Base-by-base conservation (phyloP, 2,797 vertebrate genomes). In the Onychomys arenicola region DNA sequence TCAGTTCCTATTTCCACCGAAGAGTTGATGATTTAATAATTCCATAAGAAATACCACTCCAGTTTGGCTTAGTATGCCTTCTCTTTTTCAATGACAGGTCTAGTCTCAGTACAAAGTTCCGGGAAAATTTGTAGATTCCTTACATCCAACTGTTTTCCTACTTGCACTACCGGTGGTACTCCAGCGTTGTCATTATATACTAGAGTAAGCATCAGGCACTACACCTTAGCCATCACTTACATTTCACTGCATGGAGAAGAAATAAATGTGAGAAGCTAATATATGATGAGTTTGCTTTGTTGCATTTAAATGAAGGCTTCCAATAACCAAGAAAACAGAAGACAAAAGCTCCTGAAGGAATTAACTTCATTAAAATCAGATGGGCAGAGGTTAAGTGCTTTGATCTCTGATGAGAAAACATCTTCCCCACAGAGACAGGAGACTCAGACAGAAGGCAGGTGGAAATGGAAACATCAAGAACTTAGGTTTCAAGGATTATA, bases 1-100 rank as follows among this genome's bases (percentile, higher is more conserved):
- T 93, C 21, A 78, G n/a, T 97, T 97, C 97, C 43, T 61, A 82
- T 82, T 95, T 96, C 40, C 4, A 71, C 27, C 52, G n/a, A 81
- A 91, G 82, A 80, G 90, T 34, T 40, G 16, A 32, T 89, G 43
- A 34, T 80, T 83, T 92, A 91, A 91, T 78, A 81, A 96, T 94
- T 49, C 32, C 65, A 52, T 2, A 43, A 59, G 46, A 91, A 63
- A 29, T 46, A 78, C 86, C 43, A 43, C n/a, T 89, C 12, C 4
- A 23, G 21, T 76, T 93, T 59, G 85, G 57, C 59, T 88, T 96
- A 71, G 65, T 91, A 57, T 61, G 19, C 14, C 17, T 73, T 89
- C 59, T 94, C 37, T 85, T 93, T 96, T 71, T 76, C 27, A 11
- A 67, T 25, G 81, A 13, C n/a, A 78, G 73, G 57, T 78, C 67